These are phyloP conservation scores for Corella eumyota DNA, from an alignment of 23 tunicate species.

Conservation along the genomic window DNA sequence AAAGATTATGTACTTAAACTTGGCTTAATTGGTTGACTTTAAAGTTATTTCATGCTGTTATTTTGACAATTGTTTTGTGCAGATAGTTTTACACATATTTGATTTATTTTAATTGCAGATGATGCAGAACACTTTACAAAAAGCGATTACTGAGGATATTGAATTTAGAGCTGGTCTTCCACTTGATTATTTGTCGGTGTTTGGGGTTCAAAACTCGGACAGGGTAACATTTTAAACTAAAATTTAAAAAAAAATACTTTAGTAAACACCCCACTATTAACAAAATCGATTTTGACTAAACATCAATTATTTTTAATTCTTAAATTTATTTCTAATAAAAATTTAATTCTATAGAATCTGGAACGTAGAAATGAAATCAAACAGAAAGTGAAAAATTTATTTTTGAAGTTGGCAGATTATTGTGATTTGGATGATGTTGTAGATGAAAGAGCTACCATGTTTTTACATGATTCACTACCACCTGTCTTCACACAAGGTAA, in stretches of 20 bases:
- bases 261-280: background rate
- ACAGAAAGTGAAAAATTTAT: constrained; percentile 26
- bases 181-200: constrained; percentile 26
- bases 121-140: constrained; percentile 32
- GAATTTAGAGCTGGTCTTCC: constrained; percentile 87
- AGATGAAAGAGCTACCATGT: constrained; percentile 35
- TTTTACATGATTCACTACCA: constrained; percentile 75
- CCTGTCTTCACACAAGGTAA: constrained; percentile 66
- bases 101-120: constrained; percentile 20
- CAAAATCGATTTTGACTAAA: too few species aligned
- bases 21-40: too few species aligned
- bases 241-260: background rate
- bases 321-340: too few species aligned
- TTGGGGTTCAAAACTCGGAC: constrained; percentile 68
- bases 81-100: too few species aligned
- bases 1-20: too few species aligned
- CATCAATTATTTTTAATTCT: too few species aligned
- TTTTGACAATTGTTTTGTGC: too few species aligned
- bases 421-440: constrained; percentile 73
- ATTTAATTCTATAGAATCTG: constrained; percentile 13
- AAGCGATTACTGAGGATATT: constrained; percentile 63
- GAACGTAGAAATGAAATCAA: constrained; percentile 20
- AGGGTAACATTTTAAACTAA: constrained; percentile 13
- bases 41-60: too few species aligned
- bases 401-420: constrained; percentile 35